phyloP scores from a whole-genome alignment of 1,140 invertebrate genomes.

The Aphelenchoides avenae region DNA sequence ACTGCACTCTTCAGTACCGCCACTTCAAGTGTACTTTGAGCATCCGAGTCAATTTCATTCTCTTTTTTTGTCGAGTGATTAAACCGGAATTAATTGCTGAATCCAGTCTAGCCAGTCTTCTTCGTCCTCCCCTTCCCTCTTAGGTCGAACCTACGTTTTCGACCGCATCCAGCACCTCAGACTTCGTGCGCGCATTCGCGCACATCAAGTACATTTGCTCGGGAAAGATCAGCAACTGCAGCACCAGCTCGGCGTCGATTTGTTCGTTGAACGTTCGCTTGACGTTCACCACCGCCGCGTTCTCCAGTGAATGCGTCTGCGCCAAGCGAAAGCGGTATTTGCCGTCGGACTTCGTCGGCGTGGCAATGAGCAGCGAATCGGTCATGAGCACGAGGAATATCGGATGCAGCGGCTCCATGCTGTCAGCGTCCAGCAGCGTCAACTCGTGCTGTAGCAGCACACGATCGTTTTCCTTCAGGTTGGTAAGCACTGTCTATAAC shows the following conservation, averaged over 20 bases:
- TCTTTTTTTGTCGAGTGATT: no score
- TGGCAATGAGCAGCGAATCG: slow-evolving; percentile 47
- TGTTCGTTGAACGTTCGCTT: slow-evolving; percentile 65
- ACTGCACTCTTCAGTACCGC: no score
- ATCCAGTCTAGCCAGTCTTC: no score
- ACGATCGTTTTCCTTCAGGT: slow-evolving; percentile 41
- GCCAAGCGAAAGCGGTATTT: slow-evolving; percentile 75
- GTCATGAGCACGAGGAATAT: slow-evolving; percentile 49
- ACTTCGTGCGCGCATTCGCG: slow-evolving; percentile 65
- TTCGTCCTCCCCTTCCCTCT: no score
- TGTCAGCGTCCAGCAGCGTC: slow-evolving; percentile 45
- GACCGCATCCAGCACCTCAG: slow-evolving; percentile 88
- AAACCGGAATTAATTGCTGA: no score
- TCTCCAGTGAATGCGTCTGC: slow-evolving; percentile 81
- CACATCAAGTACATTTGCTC: slow-evolving; percentile 49
- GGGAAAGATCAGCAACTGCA: slow-evolving; percentile 52
- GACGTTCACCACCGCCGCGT: slow-evolving; percentile 88
- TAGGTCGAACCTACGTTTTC: no score
- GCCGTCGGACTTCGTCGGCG: slow-evolving; percentile 8
- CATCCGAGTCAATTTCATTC: no score
- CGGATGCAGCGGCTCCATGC: slow-evolving; percentile 50
- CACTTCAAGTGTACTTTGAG: no score
- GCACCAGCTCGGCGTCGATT: slow-evolving; percentile 28
- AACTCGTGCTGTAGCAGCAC: slow-evolving; percentile 53
- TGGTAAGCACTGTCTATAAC: slow-evolving; percentile 49